Evolutionary conservation across 2,888 invertebrate genomes (phyloP), one percentile per base, ranked within the genome.

Genomic region (Tineola bisselliella): DNA sequence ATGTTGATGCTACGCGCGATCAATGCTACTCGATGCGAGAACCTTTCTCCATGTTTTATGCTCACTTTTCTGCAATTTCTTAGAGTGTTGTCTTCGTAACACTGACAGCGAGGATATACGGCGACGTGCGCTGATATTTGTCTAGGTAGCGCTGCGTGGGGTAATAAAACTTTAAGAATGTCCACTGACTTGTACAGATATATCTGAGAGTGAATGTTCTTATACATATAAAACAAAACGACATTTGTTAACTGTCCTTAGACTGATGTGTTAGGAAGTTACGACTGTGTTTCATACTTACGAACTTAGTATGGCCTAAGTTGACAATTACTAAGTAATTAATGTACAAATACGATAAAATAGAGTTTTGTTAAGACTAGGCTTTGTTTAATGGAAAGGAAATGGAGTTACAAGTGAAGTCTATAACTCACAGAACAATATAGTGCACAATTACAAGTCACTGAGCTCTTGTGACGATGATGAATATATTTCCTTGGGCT

Each of bases 351-450:
- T 48, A 48, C 15, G 38, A 15, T 48, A 15, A 48, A 48, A 48
- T 48, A 48, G 48, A 17, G 11, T 38, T 48, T n/a, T 48, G 48
- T 15, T 13, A 3, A 48, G 48, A 17, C 15, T 48, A 48, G 48
- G 48, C 48, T 56, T 56, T 56, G 56, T 56, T 25, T 30, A 56
- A 56, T 56, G 30, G 19, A 56, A n/a, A 56, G 56, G 56, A 56
- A 56, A 25, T 56, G 56, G 13, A 56, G 30, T 56, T 25, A 25
- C 19, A 19, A 19, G 56, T 48, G 48, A 18, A 48, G 58, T 33
- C 13, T 33, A 84, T 87, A 84, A 82, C 75, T 86, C 81, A 84
- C 69, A 75, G 75, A 80, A 83, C 84, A 83, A 81, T 83, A 82
- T 80, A 74, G 80, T 77, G 71, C 72, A 83, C 83, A 84, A 86